Base-by-base conservation (phyloP, 2,888 invertebrate species). In the Patella caerulea region DNA sequence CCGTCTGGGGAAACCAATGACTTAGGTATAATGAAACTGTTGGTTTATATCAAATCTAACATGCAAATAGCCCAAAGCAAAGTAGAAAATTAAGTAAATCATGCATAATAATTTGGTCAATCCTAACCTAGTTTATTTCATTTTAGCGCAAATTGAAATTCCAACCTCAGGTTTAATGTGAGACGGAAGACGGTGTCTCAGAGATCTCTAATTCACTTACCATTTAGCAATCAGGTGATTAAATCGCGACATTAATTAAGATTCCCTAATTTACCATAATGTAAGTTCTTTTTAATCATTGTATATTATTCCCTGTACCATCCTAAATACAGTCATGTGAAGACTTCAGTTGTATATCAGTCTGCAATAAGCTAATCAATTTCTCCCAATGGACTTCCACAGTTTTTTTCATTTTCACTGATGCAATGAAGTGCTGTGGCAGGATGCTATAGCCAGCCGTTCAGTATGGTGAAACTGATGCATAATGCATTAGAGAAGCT, bases 301-400 rank as follows among this genome's bases (percentile, higher is more conserved):
- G 19, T 65, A 19, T 65, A 65, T 65, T 19, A 65, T 24, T 19
- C 24, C 24, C 19, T 65, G 11, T 65, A 65, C 24, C 65, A 24
- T 65, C 24, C 19, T 72, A n/a, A n/a, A 52, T 72, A 34, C 24
- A 72, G n/a, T 29, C 34, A 14, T 34, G n/a, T 72, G 72, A 72
- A n/a, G 53, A 24, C 72, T 72, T 52, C 53, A 9, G 53, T 29
- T 24, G 65, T 65, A 65, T 19, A 65, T 65, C 65, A 65, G 65
- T 65, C 65, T 65, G 65, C 65, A 70, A 75, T 70, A 69, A 75
- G 55, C 34, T 56, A 55, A 76, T 76, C 76, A 76, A 76, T 76
- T 76, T 76, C 72, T 71, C 76, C 71, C 59, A 55, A 59, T 52
- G 56, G 76, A 71, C 76, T 56, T 45, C 45, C 59, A 71, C 76